Evolutionary conservation across 2,888 invertebrate species (phyloP), one percentile per base, ranked within the genome.

Genomic region (Parthenolecanium corni): DNA sequence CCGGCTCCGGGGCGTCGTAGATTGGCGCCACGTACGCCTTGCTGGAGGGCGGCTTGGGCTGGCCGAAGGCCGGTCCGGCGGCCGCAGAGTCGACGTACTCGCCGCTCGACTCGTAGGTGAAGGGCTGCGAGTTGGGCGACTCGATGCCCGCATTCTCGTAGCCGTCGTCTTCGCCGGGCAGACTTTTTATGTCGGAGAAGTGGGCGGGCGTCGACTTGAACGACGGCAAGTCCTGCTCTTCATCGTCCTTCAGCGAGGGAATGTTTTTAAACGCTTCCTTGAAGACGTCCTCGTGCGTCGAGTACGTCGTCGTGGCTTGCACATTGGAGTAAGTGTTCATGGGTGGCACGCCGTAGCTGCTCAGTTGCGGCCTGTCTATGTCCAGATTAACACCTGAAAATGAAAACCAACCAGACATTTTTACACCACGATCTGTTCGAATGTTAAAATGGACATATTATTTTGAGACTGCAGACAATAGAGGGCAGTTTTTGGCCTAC

Each of bases 1-100:
- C 25, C n/a, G 65, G 38, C 9, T 47, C 14, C 2, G 65, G 65
- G 14, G 53, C 52, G 25, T 65, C 53, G 49, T 52, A 65, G 2
- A 53, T 6, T 12, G 65, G 65, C 1, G 65, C 65, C 1, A 65
- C 42, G 62, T 62, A 65, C 3, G 53, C 38, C 61, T 64, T 64
- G 31, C 40, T 42, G 9, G 52, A 25, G 12, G 31, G 24, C n/a
- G 40, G 16, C 6, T 20, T 16, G n/a, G 5, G 31, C 40, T 52
- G 38, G 5, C 42, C 52, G 21, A 20, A 47, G 20, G 23, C 42
- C 4, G 57, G 46, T 23, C 46, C 40, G 14, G 18, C 23, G 3
- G 38, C 36, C 16, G 49, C 36, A 21, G 49, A 20, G 20, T 61
- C 49, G 6, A 21, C 38, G 38, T 49, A 23, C 24, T 61, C 61